Conservation (phyloP, 37 sponge, comb jelly and placozoan genomes). For the Crambe crambe region DNA sequence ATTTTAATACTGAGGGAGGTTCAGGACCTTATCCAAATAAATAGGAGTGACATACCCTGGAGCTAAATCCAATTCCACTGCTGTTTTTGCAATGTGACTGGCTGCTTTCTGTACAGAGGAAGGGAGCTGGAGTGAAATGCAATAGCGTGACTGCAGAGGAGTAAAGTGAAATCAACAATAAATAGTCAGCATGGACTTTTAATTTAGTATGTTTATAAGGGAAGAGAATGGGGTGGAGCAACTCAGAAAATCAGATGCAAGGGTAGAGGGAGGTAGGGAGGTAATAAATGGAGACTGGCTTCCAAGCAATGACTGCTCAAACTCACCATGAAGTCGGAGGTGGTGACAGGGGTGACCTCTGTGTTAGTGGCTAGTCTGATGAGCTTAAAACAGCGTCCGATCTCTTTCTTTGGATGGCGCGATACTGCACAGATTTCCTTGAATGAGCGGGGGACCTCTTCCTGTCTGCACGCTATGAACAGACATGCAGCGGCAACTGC, state of each 20-base stretch:
- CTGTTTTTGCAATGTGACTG: slow-evolving; percentile 88
- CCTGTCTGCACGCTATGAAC: slow-evolving; percentile 96
- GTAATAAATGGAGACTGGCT: too few relatives aligned
- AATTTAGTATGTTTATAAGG: background rate
- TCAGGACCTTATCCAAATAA: too few relatives aligned
- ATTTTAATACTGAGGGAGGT: too few relatives aligned
- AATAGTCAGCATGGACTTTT: too few relatives aligned
- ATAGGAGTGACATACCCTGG: slow-evolving; percentile 63
- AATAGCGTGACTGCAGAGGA: slow-evolving; percentile 79
- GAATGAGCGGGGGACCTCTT: slow-evolving; percentile 93
- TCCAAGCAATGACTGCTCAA: too few relatives aligned
- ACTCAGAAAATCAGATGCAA: background rate
- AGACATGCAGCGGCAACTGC: slow-evolving; percentile 96
- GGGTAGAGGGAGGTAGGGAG: background rate
- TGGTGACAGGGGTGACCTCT: slow-evolving; percentile 51
- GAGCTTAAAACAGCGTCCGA: slow-evolving; percentile 95
- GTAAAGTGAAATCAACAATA: background rate
- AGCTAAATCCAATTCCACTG: slow-evolving; percentile 84
- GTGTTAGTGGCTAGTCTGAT: slow-evolving; percentile 72
- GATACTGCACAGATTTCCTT: slow-evolving; percentile 99
- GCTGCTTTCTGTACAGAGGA: slow-evolving; percentile 86
- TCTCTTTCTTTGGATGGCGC: slow-evolving; percentile 91
- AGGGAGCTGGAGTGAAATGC: slow-evolving; percentile 77
- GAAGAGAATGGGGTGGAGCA: background rate
- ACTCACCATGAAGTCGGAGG: slow-evolving; percentile 89